Conservation (phyloP, 2,888 invertebrate genomes). For the Molanna angustata region DNA sequence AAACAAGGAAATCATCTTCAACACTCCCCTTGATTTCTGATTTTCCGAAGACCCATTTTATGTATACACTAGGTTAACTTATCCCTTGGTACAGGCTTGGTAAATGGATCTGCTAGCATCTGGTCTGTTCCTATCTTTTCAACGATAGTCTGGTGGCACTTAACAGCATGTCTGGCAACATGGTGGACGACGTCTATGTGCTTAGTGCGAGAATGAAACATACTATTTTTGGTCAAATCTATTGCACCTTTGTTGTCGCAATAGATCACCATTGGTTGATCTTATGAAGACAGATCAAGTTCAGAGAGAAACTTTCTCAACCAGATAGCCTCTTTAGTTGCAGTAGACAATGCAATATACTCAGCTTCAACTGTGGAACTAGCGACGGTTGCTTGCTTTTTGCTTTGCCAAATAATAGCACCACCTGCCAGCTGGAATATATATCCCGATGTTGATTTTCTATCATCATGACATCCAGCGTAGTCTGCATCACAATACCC, state of each 20-base stretch:
- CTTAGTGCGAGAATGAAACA: neutral
- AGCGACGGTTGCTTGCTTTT: conserved; percentile 34
- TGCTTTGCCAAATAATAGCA: conserved; percentile 35
- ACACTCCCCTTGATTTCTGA: conserved; percentile 6
- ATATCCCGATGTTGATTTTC: conserved; percentile 7
- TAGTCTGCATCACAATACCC: conserved; percentile 11
- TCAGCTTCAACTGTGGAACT: conserved; percentile 35
- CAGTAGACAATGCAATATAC: conserved; percentile 34
- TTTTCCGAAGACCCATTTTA: neutral
- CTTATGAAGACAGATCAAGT: neutral
- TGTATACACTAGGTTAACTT: neutral
- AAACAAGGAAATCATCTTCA: conserved; percentile 5
- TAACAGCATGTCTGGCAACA: neutral
- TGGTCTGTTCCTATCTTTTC: neutral
- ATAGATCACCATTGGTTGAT: neutral
- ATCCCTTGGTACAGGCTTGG: neutral
- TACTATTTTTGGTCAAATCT: neutral
- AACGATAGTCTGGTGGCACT: neutral
- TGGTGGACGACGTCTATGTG: conserved; percentile 3
- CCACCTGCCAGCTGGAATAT: conserved; percentile 34
- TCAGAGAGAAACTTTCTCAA: conserved; percentile 3
- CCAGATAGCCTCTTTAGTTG: conserved; percentile 31
- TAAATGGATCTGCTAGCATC: conserved; percentile 1
- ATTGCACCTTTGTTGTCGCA: conserved; percentile 3
- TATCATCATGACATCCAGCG: conserved; percentile 3